A percentile compares a stretch with the other conserved stretches of the same genome.
Evolutionary conservation across 2,113 vertebrate genomes (phyloP).

Genomic region (Thinocorus orbignyianus): DNA sequence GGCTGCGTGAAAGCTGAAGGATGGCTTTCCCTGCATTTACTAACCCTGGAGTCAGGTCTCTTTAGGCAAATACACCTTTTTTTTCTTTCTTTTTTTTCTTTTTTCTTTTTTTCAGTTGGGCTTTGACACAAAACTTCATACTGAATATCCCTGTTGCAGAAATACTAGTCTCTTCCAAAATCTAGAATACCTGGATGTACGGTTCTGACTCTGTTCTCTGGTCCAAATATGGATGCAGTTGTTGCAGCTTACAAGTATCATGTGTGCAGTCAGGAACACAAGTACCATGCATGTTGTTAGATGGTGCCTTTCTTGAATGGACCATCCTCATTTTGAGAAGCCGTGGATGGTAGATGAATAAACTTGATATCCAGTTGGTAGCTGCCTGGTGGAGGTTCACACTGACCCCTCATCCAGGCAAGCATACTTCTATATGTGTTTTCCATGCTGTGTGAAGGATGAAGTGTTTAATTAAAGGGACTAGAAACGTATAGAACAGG

Average conservation of each 20-base stretch:
- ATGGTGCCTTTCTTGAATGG: not conserved
- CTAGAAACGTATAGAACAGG: not conserved
- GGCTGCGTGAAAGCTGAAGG: not conserved
- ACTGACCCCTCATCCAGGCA: too few species aligned
- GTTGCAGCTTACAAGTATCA: accelerated
- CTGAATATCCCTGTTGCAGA: not conserved
- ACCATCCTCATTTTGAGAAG: not conserved
- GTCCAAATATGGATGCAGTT: accelerated
- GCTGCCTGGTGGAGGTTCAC: not conserved
- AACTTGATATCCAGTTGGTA: not conserved
- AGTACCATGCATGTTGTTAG: not conserved
- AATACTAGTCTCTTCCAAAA: not conserved
- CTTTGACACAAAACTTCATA: not conserved
- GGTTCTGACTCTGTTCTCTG: too few species aligned
- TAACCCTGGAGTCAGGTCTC: not conserved
- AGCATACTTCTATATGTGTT: accelerated
- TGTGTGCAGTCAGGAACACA: accelerated
- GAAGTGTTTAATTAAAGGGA: not conserved
- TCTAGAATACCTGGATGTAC: too few species aligned
- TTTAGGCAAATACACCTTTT: not conserved
- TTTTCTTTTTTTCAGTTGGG: not conserved
- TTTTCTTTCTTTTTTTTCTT: too few species aligned
- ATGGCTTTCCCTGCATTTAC: not conserved
- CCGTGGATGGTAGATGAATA: not conserved
- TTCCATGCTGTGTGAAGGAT: not conserved